These are phyloP conservation scores for Hemithea aestivaria DNA, from an alignment of 2,888 invertebrate species.

Conservation along the genomic window DNA sequence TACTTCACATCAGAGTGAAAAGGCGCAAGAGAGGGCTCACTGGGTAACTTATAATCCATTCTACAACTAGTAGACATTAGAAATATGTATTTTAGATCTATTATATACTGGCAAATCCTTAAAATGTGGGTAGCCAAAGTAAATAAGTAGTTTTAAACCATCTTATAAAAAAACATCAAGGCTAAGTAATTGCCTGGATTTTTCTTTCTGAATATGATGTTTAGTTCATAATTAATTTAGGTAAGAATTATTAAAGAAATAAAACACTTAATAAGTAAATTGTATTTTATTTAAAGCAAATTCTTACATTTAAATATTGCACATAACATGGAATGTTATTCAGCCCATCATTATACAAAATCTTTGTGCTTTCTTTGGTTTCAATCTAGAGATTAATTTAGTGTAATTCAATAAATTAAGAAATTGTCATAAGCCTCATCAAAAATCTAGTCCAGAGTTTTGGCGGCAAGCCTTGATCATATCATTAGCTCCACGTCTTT, in stretches of 20 bases:
- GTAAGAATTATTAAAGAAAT: too few species aligned
- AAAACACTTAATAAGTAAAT: not conserved
- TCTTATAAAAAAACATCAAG: too few species aligned
- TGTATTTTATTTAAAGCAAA: conserved; percentile 18
- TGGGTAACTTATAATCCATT: conserved; percentile 99
- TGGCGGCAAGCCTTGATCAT: too few species aligned
- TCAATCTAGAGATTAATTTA: conserved; percentile 7
- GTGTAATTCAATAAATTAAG: conserved; percentile 16
- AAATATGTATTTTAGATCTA: too few species aligned
- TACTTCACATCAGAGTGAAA: conserved; percentile 92
- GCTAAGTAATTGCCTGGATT: too few species aligned
- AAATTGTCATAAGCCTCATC: conserved; percentile 1
- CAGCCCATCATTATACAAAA: conserved; percentile 26
- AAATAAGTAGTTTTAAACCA: too few species aligned
- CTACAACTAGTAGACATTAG: conserved; percentile 81
- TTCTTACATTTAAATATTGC: conserved; percentile 41
- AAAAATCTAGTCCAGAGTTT: too few species aligned
- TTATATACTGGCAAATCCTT: too few species aligned
- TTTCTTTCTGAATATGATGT: too few species aligned
- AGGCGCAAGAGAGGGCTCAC: conserved; percentile 92
- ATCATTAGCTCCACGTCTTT: too few species aligned
- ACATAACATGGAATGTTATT: conserved; percentile 30
- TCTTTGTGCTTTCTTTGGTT: conserved; percentile 41
- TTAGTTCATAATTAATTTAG: too few species aligned
- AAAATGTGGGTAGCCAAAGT: too few species aligned